These are phyloP conservation scores for Drosophila lacicola DNA, from an alignment of 2,888 invertebrate species.

Conservation along the genomic window DNA sequence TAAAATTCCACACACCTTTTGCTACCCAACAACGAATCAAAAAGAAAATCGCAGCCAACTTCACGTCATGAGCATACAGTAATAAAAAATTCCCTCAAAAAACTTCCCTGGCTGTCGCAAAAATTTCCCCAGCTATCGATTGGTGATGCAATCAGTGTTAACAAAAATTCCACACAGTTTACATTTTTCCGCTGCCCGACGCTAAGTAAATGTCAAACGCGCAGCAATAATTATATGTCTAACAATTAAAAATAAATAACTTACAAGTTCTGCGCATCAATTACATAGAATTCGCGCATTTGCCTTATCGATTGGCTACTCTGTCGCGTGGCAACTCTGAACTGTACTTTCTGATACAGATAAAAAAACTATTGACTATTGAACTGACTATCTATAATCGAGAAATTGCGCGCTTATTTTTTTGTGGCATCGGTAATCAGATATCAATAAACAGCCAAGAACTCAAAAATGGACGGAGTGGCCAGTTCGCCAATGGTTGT, in stretches of 20 bases:
- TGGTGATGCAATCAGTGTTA: constrained; percentile 76
- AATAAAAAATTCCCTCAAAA: constrained; percentile 49
- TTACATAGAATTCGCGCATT: constrained; percentile 49
- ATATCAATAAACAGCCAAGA: constrained; percentile 49
- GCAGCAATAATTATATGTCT: constrained; percentile 3
- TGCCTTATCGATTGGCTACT: constrained; percentile 73
- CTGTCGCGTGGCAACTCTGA: constrained; percentile 78
- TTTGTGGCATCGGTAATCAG: constrained; percentile 66
- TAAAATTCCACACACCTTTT: constrained; percentile 80
- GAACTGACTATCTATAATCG: constrained; percentile 80
- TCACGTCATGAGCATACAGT: constrained; percentile 51
- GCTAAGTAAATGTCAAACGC: constrained; percentile 35
- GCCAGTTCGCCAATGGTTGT: constrained; percentile 60
- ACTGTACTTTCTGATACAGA: constrained; percentile 79
- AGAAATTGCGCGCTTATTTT: constrained; percentile 79
- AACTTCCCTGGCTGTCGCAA: constrained; percentile 46
- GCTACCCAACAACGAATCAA: constrained; percentile 83
- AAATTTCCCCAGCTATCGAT: constrained; percentile 77
- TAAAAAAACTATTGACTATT: constrained; percentile 79
- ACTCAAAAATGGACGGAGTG: constrained; percentile 62
- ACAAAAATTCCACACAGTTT: constrained; percentile 43
- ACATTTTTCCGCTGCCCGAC: constrained; percentile 44
- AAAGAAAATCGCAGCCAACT: constrained; percentile 83
- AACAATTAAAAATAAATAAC: constrained; percentile 14
- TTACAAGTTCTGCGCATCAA: constrained; percentile 20